Evolutionary conservation across 2,888 invertebrate genomes (phyloP).

Genomic region (Caenorhabditis sulstoni): DNA sequence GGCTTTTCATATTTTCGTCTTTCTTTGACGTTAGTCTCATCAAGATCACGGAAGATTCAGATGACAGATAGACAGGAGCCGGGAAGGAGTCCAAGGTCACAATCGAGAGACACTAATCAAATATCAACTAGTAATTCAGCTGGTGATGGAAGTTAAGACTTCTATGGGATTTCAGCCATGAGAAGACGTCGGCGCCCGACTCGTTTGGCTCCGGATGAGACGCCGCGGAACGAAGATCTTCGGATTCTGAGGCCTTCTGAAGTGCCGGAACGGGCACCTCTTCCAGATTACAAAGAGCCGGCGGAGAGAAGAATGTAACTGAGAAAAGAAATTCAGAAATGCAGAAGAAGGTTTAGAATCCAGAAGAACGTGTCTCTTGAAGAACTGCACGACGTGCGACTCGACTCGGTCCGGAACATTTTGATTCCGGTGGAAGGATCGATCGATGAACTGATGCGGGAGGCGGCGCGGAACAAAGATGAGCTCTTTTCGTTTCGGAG

Average conservation of each 20-base stretch:
- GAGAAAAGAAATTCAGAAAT: neutral
- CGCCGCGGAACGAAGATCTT: constrained; percentile 3
- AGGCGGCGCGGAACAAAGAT: neutral
- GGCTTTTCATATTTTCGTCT: neutral
- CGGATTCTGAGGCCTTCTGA: constrained; percentile 24
- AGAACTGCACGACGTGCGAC: neutral
- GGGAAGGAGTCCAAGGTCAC: neutral
- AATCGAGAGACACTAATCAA: no score
- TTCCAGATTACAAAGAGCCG: constrained; percentile 28
- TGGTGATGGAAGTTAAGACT: neutral
- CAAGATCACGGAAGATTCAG: neutral
- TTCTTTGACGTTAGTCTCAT: neutral
- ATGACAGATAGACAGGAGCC: neutral
- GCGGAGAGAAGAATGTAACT: constrained; percentile 16
- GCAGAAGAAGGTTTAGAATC: constrained; percentile 1
- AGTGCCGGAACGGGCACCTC: constrained; percentile 34
- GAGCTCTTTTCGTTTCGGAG: constrained; percentile 21
- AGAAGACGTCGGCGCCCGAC: constrained; percentile 29
- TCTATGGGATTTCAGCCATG: constrained; percentile 1
- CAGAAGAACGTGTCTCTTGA: constrained; percentile 24
- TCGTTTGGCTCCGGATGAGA: constrained; percentile 13
- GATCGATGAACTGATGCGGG: neutral
- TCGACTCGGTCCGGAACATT: neutral
- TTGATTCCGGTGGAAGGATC: neutral
- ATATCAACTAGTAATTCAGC: neutral